Base-by-base conservation (phyloP, 2,113 vertebrate genomes). In the Empidonax alnorum region DNA sequence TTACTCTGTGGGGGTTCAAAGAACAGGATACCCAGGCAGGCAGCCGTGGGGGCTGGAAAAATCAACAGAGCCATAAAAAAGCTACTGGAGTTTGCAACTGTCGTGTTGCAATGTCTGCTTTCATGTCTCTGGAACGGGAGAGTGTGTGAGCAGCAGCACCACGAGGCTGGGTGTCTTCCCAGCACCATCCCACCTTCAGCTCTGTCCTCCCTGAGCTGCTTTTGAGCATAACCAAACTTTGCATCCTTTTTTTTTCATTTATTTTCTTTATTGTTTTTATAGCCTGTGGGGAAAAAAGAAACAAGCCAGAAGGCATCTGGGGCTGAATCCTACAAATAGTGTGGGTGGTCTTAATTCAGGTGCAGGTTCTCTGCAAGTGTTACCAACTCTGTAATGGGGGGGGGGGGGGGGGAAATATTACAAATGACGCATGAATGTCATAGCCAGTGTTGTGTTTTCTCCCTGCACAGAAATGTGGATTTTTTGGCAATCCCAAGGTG, bases 41-140 rank as follows among this genome's bases (percentile, higher is more conserved):
- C 78, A 87, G 72, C 83, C 68, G 14, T 2, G 4, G 67, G 63
- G 82, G 50, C 6, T 88, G 94, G 88, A 84, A 94, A 96, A 93
- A 71, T 68, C 88, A 93, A 86, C 74, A 96, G 73, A 63, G 46
- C 9, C 75, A 37, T 46, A 30, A 74, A 59, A 79, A 67, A 52
- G 30, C 67, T 52, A 12, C 13, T 67, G 3, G 3, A 41, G 50
- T 55, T 77, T 46, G 47, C 23, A 37, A 41, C 33, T 46, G 14
- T 56, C 31, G 0, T 7, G 56, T 9, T 63, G 71, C 56, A 69
- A 23, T 47, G 22, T 62, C 58, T 76, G 55, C 84, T 89, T 37
- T n/a, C 31, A 0, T 9, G n/a, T 18, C 66, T 68, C 28, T 59
- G 72, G 66, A 83, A 58, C 5, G 6, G 4, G 28, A 47, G 41